phyloP scores from a whole-genome alignment of 2,888 invertebrate species.

The Andrena bicolor region DNA sequence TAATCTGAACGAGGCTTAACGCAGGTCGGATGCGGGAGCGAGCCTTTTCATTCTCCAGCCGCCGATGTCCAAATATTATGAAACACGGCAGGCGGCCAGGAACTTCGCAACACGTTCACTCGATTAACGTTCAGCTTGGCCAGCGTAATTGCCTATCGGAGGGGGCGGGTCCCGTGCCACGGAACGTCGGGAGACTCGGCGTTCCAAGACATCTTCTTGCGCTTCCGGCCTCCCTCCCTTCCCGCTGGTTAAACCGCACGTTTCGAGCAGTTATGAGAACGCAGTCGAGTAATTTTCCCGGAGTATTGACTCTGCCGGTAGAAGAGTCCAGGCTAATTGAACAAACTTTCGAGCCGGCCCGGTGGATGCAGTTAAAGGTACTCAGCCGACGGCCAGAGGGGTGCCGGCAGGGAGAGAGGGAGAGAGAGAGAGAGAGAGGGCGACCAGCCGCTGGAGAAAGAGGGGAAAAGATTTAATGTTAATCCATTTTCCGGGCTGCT shows the following conservation, averaged over 20 bases:
- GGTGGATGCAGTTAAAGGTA: conserved; percentile 69
- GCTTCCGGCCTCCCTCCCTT: conserved; percentile 6
- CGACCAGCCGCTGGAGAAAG: conserved; percentile 22
- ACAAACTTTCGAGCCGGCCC: conserved; percentile 76
- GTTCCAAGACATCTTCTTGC: conserved; percentile 32
- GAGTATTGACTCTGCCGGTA: conserved; percentile 77
- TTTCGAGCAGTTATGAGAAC: conserved; percentile 70
- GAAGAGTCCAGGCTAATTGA: conserved; percentile 78
- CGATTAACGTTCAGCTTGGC: conserved; percentile 45
- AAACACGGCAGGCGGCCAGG: not conserved
- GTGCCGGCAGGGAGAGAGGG: no score
- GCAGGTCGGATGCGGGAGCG: no score
- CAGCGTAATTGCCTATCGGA: conserved; percentile 46
- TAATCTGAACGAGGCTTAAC: no score
- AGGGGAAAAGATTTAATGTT: conserved; percentile 74
- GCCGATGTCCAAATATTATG: no score
- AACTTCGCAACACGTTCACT: conserved; percentile 44
- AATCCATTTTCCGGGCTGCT: conserved; percentile 75
- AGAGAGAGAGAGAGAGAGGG: conserved; percentile 15
- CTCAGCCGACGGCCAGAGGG: conserved; percentile 37
- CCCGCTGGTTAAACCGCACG: conserved; percentile 40
- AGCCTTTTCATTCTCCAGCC: no score
- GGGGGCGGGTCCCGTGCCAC: conserved; percentile 5
- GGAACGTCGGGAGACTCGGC: conserved; percentile 6
- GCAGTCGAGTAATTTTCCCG: conserved; percentile 77